These are phyloP conservation scores for Cyphomyrmex costatus DNA, from an alignment of 1,140 invertebrate genomes.

Conservation along the genomic window DNA sequence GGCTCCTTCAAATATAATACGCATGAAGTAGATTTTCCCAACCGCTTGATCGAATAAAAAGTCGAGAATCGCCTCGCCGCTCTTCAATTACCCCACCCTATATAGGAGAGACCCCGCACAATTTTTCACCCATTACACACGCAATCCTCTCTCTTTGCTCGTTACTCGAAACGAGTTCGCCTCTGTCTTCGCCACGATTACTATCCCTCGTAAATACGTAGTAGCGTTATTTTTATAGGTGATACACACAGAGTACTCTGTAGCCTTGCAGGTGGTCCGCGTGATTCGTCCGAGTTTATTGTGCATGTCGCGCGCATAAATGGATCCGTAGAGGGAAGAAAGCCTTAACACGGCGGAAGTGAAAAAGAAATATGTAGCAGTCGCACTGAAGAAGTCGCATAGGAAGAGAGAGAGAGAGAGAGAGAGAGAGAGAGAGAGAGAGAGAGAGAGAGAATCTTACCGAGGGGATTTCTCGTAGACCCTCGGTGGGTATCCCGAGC, in stretches of 20 bases:
- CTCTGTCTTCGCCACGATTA: constrained; percentile 51
- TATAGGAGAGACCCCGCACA: constrained; percentile 1
- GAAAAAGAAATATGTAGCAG: constrained; percentile 24
- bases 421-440: constrained; percentile 16
- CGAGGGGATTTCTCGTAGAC: not conserved
- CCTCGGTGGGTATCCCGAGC: constrained; percentile 28
- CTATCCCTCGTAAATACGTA: constrained; percentile 44
- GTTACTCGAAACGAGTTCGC: constrained; percentile 38
- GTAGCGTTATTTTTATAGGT: constrained; percentile 40
- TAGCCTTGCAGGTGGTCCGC: constrained; percentile 66
- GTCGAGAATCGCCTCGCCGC: constrained; percentile 36
- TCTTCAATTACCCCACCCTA: constrained; percentile 49
- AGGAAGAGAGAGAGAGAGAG: constrained; percentile 14
- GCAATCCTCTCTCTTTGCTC: constrained; percentile 30
- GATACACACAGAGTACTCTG: constrained; percentile 48
- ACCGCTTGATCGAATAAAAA: constrained; percentile 54
- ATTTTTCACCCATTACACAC: constrained; percentile 61
- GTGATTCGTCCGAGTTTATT: constrained; percentile 59
- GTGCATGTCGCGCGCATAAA: constrained; percentile 42
- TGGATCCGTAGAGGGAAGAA: not conserved
- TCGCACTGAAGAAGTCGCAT: not conserved
- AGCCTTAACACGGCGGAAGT: constrained; percentile 11
- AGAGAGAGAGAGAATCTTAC: constrained; percentile 18
- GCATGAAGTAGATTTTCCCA: constrained; percentile 47
- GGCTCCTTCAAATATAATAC: constrained; percentile 53